Evolutionary conservation across 2,113 vertebrate genomes (phyloP).

Genomic region (Ia io): DNA sequence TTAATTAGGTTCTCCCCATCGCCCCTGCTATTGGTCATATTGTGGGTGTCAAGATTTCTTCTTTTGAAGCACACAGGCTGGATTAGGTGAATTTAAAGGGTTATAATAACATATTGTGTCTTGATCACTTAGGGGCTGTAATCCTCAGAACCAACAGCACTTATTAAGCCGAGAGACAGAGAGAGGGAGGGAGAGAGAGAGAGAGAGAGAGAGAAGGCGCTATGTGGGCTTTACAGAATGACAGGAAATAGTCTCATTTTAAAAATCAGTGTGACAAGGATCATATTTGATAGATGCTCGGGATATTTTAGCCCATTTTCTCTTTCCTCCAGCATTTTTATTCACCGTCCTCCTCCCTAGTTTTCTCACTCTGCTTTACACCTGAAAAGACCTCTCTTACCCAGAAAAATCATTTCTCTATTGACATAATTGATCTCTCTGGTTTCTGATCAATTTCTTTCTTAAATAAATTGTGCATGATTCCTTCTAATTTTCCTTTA

Average conservation of each 20-base stretch:
- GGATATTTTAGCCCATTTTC: no score
- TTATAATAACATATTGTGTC: not conserved
- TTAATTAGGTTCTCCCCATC: not conserved
- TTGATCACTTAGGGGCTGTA: not conserved
- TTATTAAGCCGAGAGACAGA: not conserved
- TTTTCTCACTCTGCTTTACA: not conserved
- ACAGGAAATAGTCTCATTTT: not conserved
- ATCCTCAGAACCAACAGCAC: not conserved
- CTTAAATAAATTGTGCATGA: not conserved
- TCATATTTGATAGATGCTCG: rapidly evolving
- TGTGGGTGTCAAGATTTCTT: not conserved
- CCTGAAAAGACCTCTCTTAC: not conserved
- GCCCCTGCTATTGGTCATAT: not conserved
- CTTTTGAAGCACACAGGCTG: not conserved
- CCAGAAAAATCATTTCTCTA: not conserved
- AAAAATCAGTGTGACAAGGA: rapidly evolving
- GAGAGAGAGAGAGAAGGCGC: no score
- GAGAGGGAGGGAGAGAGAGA: no score
- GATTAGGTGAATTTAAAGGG: not conserved
- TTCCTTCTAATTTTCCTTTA: not conserved
- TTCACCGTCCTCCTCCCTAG: rapidly evolving
- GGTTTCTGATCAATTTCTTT: not conserved
- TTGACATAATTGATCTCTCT: not conserved
- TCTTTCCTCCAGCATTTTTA: not conserved
- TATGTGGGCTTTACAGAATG: rapidly evolving